Evolutionary conservation across 1,140 invertebrate genomes (phyloP), one percentile per base, ranked within the genome.

Genomic region (Brachionus manjavacas): DNA sequence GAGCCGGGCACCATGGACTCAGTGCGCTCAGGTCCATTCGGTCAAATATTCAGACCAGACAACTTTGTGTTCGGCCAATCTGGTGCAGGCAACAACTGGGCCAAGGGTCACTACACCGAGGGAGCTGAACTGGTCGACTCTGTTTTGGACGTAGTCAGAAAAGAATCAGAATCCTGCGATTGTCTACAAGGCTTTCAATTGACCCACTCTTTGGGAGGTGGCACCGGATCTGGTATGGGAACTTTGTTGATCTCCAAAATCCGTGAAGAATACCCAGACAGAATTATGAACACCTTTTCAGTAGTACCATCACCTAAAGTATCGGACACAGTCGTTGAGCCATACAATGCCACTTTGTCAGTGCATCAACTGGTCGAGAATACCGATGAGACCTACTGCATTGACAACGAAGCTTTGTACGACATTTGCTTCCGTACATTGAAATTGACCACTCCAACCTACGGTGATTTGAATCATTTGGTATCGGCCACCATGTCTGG

Each of bases 1-100:
- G 96, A 97, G 88, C 95, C 96, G 9, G 95, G 95, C 85, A 96
- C 95, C 70, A 96, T 97, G 95, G 95, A 97, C 90, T 93, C 95
- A 9, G 95, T 96, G 11, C 91, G 95, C 72, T 95, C 94, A 12
- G 95, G 94, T 64, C 93, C 94, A 41, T 94, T 93, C 86, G 94
- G 94, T 14, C 91, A 93, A 87, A 92, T 95, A n/a, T 95, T 94
- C 86, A 89, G 93, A n/a, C 94, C 95, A 8, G 95, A 95, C 89
- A 96, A 96, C 89, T 96, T 95, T 88, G 93, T 96, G 60, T 95
- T 95, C 39, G 83, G 83, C 14, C 83, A 84, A 76, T 72, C 64
- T n/a, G 93, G 92, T 87, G 91, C 91, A 31, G 93, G 93, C 2
- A 95, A 95, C 88, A 95, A 95, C 90, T 95, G 94, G 92, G 94